phyloP scores from a whole-genome alignment of 2,888 invertebrate species.

The Flexamia atlantica region DNA sequence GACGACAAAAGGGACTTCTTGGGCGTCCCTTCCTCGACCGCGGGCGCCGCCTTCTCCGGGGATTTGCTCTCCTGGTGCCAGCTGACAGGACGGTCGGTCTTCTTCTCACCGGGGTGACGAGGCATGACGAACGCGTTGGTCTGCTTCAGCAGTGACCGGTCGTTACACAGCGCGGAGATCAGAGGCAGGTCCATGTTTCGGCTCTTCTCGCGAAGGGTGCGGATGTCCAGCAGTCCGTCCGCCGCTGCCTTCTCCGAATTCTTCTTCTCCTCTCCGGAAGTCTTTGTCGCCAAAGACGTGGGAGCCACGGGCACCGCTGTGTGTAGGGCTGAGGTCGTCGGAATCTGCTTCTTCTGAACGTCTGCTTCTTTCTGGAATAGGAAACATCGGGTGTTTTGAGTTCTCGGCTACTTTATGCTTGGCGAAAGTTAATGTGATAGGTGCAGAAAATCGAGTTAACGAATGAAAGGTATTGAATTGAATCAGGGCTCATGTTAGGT shows the following conservation, averaged over 20 bases:
- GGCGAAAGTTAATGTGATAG: too few relatives aligned
- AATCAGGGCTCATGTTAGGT: too few relatives aligned
- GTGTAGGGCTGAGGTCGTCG: background rate
- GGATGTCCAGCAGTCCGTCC: slow-evolving; percentile 83
- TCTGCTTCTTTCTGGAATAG: slow-evolving; percentile 49
- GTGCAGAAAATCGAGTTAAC: too few relatives aligned
- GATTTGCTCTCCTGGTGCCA: slow-evolving; percentile 70
- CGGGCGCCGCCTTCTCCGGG: slow-evolving; percentile 63
- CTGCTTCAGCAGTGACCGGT: slow-evolving; percentile 92
- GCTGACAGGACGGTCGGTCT: slow-evolving; percentile 68
- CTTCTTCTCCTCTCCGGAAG: slow-evolving; percentile 65
- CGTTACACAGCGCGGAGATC: slow-evolving; percentile 95
- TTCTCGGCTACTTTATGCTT: too few relatives aligned
- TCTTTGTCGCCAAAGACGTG: slow-evolving; percentile 69
- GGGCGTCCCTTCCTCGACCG: slow-evolving; percentile 61
- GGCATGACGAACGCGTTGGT: slow-evolving; percentile 90
- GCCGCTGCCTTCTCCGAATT: slow-evolving; percentile 65
- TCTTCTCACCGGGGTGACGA: slow-evolving; percentile 67
- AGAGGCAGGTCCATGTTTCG: slow-evolving; percentile 93
- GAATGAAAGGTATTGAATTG: too few relatives aligned
- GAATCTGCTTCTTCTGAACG: slow-evolving; percentile 33
- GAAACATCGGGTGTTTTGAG: too few relatives aligned
- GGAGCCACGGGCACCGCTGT: slow-evolving; percentile 14
- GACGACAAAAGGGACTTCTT: slow-evolving; percentile 67
- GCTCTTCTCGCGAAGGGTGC: slow-evolving; percentile 91